Conservation (phyloP, 2,888 invertebrate species). For the Ectropis crepuscularia region DNA sequence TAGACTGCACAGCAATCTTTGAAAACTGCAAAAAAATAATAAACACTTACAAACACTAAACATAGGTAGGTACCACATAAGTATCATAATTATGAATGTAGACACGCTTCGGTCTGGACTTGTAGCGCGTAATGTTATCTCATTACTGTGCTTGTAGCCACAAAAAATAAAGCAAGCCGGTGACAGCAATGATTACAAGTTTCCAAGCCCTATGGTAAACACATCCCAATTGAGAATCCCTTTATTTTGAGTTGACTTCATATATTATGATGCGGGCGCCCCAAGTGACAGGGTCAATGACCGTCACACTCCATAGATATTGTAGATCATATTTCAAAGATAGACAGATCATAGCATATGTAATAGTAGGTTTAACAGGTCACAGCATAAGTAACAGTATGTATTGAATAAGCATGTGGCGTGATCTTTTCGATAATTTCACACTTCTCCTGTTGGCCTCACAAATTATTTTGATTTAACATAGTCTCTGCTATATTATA, state of each 20-base stretch:
- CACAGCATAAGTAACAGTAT: not conserved
- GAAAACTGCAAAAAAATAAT: too few species aligned
- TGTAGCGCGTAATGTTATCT: too few species aligned
- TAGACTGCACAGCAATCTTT: too few species aligned
- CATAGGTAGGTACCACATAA: too few species aligned
- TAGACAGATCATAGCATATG: conserved; percentile 8
- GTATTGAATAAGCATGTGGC: not conserved
- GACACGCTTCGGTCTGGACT: too few species aligned
- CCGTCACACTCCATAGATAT: conserved; percentile 34
- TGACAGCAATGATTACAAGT: too few species aligned
- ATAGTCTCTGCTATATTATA: too few species aligned
- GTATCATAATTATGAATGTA: too few species aligned
- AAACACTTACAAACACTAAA: too few species aligned
- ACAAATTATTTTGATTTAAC: not conserved
- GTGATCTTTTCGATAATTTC: conserved; percentile 14
- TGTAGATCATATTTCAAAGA: conserved; percentile 35
- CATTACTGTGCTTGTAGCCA: too few species aligned
- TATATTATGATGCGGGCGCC: conserved; percentile 12
- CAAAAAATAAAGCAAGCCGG: too few species aligned
- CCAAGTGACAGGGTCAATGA: conserved; percentile 28
- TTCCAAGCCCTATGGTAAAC: not conserved
- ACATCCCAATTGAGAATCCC: not conserved
- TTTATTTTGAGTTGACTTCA: not conserved
- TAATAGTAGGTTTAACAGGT: not conserved
- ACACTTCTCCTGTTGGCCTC: conserved; percentile 1